Base-by-base conservation (phyloP, 2,797 vertebrate genomes). In the Pelobates cultripes region DNA sequence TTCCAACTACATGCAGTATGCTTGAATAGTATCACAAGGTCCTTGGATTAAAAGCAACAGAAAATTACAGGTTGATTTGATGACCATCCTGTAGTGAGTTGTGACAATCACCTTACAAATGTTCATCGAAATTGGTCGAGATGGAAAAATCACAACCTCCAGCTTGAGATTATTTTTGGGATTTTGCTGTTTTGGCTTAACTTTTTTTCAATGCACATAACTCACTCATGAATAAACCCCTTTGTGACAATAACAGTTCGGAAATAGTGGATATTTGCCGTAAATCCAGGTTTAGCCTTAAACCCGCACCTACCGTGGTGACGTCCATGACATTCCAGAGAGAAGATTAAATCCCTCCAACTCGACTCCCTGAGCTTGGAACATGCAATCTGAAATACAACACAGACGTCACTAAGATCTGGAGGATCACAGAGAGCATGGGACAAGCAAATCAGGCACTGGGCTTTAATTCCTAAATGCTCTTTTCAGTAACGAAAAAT, bases 381-480 rank as follows among this genome's bases (percentile, higher is more conserved):
- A 43, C 51, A 68, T 14, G 9, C n/a, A 70, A 64, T 14, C 79
- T 81, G 53, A 75, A 81, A 81, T n/a, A 70, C 8, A 81, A 60
- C 43, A 45, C 43, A 63, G 68, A 75, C 53, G 55, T 76, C 66
- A 51, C 47, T 73, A 43, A 60, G 44, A 68, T 71, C 4, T 40
- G 1, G 53, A 41, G 68, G 77, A 71, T 78, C 45, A 40, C 28
- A 8, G 28, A 7, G n/a, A 41, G 53, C 6, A 70, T 61, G 2
- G 17, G 76, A 77, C 42, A 68, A 47, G n/a, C 53, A 70, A 60
- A 55, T 77, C 28, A 43, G 69, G 55, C n/a, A n/a, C n/a, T 28
- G 17, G 60, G n/a, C 40, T 13, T 60, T 43, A 61, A 45, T 45
- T 41, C 6, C n/a, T 42, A 61, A 61, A 8, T 43, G 15, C 64